phyloP scores from a whole-genome alignment of 2,797 vertebrate species.

The Acipenser oxyrinchus region DNA sequence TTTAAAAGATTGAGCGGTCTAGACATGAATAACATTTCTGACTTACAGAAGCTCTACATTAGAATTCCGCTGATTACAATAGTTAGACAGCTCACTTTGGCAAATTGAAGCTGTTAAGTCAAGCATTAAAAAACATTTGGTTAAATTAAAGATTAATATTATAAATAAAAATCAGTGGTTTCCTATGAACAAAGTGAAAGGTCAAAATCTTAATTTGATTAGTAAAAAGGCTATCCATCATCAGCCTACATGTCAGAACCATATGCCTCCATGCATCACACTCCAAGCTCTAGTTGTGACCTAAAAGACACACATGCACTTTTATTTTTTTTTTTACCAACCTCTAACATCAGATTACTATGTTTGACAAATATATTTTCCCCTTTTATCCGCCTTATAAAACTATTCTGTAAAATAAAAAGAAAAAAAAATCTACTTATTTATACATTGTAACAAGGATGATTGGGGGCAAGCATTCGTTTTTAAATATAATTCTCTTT shows the following conservation, averaged over 20 bases:
- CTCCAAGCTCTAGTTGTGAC: background rate
- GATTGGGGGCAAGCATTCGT: too few relatives aligned
- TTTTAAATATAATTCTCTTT: too few relatives aligned
- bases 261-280: constrained; percentile 16
- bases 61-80: background rate
- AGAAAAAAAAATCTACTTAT: constrained; percentile 26
- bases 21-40: background rate
- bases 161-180: background rate
- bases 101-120: constrained; percentile 6
- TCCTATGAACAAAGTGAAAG: constrained; percentile 3
- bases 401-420: constrained; percentile 88
- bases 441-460: background rate
- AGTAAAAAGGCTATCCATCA: constrained; percentile 1
- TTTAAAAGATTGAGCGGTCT: too few relatives aligned
- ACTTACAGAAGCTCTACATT: background rate
- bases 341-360: constrained; percentile 99
- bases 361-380: constrained; percentile 98
- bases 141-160: too few relatives aligned
- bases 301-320: constrained; percentile 32
- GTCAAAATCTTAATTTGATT: background rate
- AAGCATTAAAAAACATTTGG: background rate
- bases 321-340: constrained; percentile 64
- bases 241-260: background rate
- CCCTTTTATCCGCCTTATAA: constrained; percentile 89
- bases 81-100: background rate